Conservation (phyloP, 2,797 vertebrate species). For the Sorex maritimensis region DNA sequence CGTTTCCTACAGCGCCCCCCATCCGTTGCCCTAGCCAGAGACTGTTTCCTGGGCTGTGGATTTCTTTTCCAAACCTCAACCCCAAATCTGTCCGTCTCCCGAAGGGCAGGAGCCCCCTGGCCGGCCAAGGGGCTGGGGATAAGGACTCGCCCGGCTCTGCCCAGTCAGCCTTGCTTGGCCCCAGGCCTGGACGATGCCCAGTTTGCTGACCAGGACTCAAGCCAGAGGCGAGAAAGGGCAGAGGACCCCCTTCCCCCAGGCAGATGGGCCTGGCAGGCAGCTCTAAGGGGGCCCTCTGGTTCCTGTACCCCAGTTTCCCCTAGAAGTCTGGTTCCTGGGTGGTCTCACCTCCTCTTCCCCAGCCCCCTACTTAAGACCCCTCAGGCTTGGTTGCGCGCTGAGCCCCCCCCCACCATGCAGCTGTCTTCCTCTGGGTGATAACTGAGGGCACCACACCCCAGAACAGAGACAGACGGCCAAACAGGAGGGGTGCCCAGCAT, state of each 20-base stretch:
- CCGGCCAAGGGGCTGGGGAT: background rate
- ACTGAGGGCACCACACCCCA: background rate
- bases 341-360: background rate
- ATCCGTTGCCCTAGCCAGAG: background rate
- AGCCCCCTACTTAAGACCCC: background rate
- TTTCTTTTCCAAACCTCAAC: background rate
- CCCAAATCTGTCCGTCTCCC: background rate
- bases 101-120: too few species aligned
- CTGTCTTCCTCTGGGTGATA: too few species aligned
- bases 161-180: too few species aligned
- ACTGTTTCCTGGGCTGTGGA: background rate
- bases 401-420: too few species aligned
- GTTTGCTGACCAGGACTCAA: too few species aligned
- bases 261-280: too few species aligned
- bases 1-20: background rate
- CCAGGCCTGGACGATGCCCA: too few species aligned
- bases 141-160: too few species aligned
- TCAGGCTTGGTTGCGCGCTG: background rate
- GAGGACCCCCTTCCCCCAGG: too few species aligned
- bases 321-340: too few species aligned
- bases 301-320: background rate
- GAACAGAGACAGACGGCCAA: background rate
- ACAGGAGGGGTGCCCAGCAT: background rate
- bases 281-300: background rate
- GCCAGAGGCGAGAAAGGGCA: too few species aligned